Evolutionary conservation across 1,140 invertebrate species (phyloP), one percentile per base, ranked within the genome.

Genomic region (Drosophila setifemur): DNA sequence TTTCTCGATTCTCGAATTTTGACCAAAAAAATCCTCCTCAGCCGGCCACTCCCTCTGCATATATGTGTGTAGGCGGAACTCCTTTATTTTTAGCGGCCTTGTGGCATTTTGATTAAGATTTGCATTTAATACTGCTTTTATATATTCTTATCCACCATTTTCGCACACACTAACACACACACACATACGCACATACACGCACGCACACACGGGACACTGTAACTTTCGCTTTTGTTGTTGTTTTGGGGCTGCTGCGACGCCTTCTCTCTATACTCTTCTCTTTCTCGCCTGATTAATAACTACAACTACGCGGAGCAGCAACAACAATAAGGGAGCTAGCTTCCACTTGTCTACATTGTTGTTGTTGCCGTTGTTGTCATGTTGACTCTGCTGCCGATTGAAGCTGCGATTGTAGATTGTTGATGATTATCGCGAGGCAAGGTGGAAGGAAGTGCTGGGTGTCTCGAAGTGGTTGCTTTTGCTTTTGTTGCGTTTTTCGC

Each of bases 141-240:
- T 40, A 54, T 53, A 28, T 29, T 29, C 21, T 25, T 73, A 47
- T 77, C 61, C 75, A 86, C 77, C 71, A 67, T 74, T 44, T 50
- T 64, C 54, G 58, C 50, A 47, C 43, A 44, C 45, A n/a, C n/a
- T n/a, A n/a, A 29, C 52, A 71, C 48, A 31, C 47, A 63, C 28
- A 48, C 45, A 42, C 37, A 29, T 33, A 29, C 14, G 3, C 6
- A 44, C 31, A 42, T 45, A 49, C 25, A 28, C 29, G 23, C 39
- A 63, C 21, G 28, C 29, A 28, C 31, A 43, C 61, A 44, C 45
- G 33, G 37, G 23, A 49, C 26, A 54, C 37, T 50, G 40, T 25
- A 85, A 74, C 81, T 85, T 85, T 76, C 68, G 77, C 60, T 72
- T 78, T 78, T 83, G 68, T 66, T 71, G 67, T 58, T 83, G 48